Evolutionary conservation across 2,888 invertebrate genomes (phyloP).

Genomic region (Eupithecia insigniata): DNA sequence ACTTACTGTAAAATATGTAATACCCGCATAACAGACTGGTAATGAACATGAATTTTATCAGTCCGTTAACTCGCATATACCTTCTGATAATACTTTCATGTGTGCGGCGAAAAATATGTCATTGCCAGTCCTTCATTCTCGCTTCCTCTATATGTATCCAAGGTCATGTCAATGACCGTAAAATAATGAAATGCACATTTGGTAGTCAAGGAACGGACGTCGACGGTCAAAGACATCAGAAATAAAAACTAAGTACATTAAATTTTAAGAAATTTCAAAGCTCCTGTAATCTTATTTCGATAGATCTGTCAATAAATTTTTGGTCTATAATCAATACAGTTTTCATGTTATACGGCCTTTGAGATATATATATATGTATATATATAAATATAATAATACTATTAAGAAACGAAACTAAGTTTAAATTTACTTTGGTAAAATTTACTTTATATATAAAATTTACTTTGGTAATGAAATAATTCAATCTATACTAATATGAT

Average conservation of each 20-base stretch:
- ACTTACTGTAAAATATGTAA: not conserved
- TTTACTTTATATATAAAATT: too few relatives aligned
- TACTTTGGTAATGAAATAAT: too few relatives aligned
- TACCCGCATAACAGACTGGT: slow-evolving; percentile 4
- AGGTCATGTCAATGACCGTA: slow-evolving; percentile 30
- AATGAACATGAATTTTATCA: slow-evolving; percentile 10
- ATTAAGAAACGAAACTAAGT: too few relatives aligned
- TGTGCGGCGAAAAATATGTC: slow-evolving; percentile 17
- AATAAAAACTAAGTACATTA: slow-evolving; percentile 16
- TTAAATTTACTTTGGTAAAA: too few relatives aligned
- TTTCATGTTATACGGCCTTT: too few relatives aligned
- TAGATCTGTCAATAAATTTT: too few relatives aligned
- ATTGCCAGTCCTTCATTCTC: slow-evolving; percentile 18
- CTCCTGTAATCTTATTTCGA: not conserved
- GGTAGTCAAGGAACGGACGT: slow-evolving; percentile 20
- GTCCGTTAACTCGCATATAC: not conserved
- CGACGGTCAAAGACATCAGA: slow-evolving; percentile 24
- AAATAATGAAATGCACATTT: slow-evolving; percentile 21
- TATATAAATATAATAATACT: too few relatives aligned
- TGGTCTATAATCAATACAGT: too few relatives aligned
- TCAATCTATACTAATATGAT: too few relatives aligned
- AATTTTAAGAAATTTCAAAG: not conserved
- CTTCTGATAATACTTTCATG: slow-evolving; percentile 23
- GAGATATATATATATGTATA: too few relatives aligned
- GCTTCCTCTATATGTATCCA: slow-evolving; percentile 26